These are phyloP conservation scores for Caenorhabditis tropicalis DNA, from an alignment of 1,140 invertebrate genomes.

Conservation along the genomic window DNA sequence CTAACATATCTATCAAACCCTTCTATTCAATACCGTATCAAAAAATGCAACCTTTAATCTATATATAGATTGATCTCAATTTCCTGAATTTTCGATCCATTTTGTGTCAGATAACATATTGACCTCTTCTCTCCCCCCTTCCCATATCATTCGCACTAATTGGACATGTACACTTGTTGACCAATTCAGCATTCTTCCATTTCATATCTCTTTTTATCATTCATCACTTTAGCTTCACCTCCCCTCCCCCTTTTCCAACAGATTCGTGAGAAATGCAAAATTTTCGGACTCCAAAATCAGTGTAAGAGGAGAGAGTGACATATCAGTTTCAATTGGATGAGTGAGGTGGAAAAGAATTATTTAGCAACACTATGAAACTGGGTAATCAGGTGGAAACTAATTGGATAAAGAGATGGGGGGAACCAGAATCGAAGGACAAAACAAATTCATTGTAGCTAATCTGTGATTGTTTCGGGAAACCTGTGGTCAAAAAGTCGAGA, in stretches of 20 bases:
- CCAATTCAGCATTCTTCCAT: background rate
- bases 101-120: background rate
- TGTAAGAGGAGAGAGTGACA: background rate
- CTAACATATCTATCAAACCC: too few relatives aligned
- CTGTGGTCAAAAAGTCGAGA: background rate
- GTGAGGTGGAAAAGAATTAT: background rate
- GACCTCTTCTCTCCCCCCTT: background rate
- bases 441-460: background rate
- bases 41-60: background rate
- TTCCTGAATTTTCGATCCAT: background rate
- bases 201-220: background rate
- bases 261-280: constrained; percentile 8
- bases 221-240: background rate
- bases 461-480: constrained; percentile 2
- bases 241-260: background rate
- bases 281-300: background rate
- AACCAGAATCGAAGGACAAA: background rate
- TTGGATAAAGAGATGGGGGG: background rate
- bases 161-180: background rate
- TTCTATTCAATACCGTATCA: too few relatives aligned
- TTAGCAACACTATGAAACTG: constrained; percentile 18
- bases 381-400: constrained; percentile 37
- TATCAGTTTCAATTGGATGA: background rate
- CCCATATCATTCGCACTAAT: background rate
- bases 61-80: background rate